Percentiles rank a stretch among this genome's conserved stretches.
Conservation (phyloP, 2,113 vertebrate genomes). For the Pogonocichla stellata region DNA sequence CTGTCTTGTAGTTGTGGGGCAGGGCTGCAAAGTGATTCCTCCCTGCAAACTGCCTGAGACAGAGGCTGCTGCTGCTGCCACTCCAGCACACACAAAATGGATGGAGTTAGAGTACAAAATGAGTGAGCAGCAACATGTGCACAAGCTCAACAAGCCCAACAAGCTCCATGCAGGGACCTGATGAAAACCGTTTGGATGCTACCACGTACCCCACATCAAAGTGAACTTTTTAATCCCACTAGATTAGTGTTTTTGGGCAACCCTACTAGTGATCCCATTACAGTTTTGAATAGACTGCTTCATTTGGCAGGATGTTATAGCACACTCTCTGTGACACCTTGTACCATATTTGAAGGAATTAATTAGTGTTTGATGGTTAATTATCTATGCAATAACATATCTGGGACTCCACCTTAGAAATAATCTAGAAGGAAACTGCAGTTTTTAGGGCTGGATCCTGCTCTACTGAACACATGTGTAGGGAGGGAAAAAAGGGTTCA, state of each 20-base stretch:
- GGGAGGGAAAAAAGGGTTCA: not conserved
- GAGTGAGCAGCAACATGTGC: not conserved
- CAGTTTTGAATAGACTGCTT: not conserved
- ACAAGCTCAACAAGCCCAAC: rapidly evolving
- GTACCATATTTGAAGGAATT: not conserved
- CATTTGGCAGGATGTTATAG: not conserved
- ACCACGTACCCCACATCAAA: not conserved
- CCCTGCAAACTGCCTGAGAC: not conserved
- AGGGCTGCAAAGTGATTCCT: not conserved
- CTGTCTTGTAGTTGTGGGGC: not conserved
- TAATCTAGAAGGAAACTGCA: not conserved
- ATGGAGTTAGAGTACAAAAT: not conserved
- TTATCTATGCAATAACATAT: not conserved
- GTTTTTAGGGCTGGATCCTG: not conserved
- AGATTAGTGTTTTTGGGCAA: not conserved
- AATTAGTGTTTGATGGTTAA: not conserved
- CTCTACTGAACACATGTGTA: not conserved
- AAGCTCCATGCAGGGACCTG: not conserved
- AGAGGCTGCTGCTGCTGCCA: not conserved
- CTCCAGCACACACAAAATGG: not conserved
- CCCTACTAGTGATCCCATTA: not conserved
- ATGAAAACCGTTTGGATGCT: not conserved
- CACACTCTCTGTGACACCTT: not conserved
- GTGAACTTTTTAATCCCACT: not conserved
- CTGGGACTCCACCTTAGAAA: not conserved